Evolutionary conservation across 2,888 invertebrate species (phyloP).

Genomic region (Himalopsyche kuldschensis): DNA sequence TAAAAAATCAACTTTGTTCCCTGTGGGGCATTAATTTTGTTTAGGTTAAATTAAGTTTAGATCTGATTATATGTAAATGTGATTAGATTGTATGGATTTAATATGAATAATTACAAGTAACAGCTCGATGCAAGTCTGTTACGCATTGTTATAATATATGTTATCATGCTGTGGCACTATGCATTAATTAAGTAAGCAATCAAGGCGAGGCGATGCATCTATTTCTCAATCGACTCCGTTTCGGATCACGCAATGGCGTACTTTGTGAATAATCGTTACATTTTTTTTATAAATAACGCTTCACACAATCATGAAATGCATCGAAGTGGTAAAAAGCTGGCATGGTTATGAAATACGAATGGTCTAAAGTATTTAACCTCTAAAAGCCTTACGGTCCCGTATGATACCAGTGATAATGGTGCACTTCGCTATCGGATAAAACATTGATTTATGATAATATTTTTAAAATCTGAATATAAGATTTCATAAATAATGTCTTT

Average conservation of each 20-base stretch:
- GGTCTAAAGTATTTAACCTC: too few relatives aligned
- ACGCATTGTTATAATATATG: background rate
- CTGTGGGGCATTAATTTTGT: background rate
- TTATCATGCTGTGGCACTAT: background rate
- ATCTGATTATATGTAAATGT: background rate
- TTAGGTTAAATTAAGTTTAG: background rate
- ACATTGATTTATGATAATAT: too few relatives aligned
- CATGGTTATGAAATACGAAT: too few relatives aligned
- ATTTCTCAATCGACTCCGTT: background rate
- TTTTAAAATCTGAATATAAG: too few relatives aligned
- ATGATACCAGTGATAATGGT: too few relatives aligned
- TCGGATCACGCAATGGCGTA: background rate
- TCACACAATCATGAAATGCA: background rate
- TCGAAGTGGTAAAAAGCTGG: too few relatives aligned
- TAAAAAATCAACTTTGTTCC: too few relatives aligned
- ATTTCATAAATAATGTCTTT: too few relatives aligned
- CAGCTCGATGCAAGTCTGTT: background rate
- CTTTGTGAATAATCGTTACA: background rate
- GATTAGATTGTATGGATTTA: background rate
- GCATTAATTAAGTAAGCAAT: background rate
- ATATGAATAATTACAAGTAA: background rate
- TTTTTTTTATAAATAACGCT: background rate
- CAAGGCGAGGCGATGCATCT: background rate
- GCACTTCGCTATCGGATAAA: too few relatives aligned
- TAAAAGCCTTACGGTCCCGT: too few relatives aligned